A percentile compares a stretch with the other conserved stretches of the same genome.
Evolutionary conservation across 2,113 vertebrate genomes (phyloP).

Genomic region (Heterochromis multidens): DNA sequence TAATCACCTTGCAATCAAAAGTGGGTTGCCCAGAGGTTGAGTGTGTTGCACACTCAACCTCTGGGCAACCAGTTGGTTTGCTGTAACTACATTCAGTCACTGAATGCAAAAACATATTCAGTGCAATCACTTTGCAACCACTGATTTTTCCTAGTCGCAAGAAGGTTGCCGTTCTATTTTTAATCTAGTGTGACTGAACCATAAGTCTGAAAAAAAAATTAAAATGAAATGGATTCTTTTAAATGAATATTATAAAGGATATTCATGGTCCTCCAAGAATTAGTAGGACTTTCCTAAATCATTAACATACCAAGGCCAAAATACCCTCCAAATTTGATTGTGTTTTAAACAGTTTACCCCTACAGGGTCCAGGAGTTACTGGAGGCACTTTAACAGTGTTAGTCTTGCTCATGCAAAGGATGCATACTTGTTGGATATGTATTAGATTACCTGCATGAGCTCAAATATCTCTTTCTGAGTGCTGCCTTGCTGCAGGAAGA

Average conservation of each 20-base stretch:
- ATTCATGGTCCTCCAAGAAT: neutral
- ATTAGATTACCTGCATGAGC: slow-evolving; percentile 91
- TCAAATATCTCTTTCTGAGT: slow-evolving; percentile 99
- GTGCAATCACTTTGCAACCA: neutral
- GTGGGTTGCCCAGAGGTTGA: neutral
- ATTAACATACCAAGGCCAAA: neutral
- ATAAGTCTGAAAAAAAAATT: neutral
- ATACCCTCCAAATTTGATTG: neutral
- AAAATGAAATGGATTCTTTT: neutral
- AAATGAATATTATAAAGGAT: neutral
- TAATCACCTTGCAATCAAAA: neutral
- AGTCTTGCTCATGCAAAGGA: neutral
- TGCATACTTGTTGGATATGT: neutral
- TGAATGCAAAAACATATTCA: neutral
- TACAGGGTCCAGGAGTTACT: neutral
- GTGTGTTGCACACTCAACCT: neutral
- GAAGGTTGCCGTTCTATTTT: neutral
- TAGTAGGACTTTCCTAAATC: neutral
- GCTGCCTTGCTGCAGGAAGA: slow-evolving; percentile 98
- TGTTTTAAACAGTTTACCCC: neutral
- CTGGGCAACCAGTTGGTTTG: neutral
- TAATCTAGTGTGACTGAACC: neutral
- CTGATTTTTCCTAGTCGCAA: neutral
- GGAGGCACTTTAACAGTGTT: neutral
- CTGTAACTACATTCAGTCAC: neutral